Base-by-base conservation (phyloP, 2,888 invertebrate species). In the Malthinus flaveolus region DNA sequence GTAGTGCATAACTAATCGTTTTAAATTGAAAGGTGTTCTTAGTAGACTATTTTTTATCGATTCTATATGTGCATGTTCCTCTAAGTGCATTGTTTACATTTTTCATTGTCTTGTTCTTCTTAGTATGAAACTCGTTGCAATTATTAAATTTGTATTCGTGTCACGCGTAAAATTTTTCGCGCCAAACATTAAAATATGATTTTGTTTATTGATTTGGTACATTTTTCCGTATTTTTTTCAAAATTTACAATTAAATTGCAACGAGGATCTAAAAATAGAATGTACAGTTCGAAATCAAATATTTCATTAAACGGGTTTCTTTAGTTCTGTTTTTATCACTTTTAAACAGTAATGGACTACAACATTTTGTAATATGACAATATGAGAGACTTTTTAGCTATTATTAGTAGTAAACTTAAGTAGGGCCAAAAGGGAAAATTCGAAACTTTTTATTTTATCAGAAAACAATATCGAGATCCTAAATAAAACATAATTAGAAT, bases 81-180 rank as follows among this genome's bases (percentile, higher is more conserved):
- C 54, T 65, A 65, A 63, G 61, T 63, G 59, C 64, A 63, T 64
- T 66, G 66, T 66, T 62, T 61, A 59, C 53, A 47, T 63, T 66
- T 63, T 61, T 64, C 59, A 57, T 59, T 61, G 61, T 58, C 52
- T 53, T 58, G 48, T 58, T 53, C 23, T 23, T 23, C 58, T 44
- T 53, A 49, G 58, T 58, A 53, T 35, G 55, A 46, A 54, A 46
- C 54, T 33, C 54, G 47, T 11, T 33, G 47, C 32, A 32, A 48
- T 33, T 10, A 42, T 35, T 35, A 23, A 49, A 42, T 49, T 55
- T 47, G 49, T 55, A 49, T 49, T 39, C 48, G 55, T 36, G 42
- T 55, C 49, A 31, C 55, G 23, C 5, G 2, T 3, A 23, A 23
- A 23, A 23, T 23, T 23, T 23, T 23, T 23, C 23, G 5, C 42